Percentiles rank a stretch among this genome's conserved stretches.
Conservation (phyloP, 2,797 vertebrate genomes). For the Liasis olivaceus region DNA sequence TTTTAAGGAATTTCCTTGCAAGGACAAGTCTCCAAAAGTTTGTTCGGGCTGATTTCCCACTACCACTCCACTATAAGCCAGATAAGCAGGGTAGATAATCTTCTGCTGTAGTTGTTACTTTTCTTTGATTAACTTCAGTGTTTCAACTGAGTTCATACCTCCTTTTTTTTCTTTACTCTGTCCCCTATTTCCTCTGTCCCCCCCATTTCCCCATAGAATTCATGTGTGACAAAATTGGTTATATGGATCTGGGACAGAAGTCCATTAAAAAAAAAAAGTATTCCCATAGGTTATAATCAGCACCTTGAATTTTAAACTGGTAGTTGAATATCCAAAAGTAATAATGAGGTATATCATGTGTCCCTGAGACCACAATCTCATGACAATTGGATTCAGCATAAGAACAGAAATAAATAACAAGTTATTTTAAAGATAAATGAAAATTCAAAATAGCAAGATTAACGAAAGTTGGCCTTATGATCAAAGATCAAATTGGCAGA, state of each 20-base stretch:
- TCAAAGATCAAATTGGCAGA: constrained; percentile 49
- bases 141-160: background rate
- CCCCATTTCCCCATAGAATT: background rate
- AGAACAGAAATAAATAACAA: constrained; percentile 38
- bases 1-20: too few relatives aligned
- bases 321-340: background rate
- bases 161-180: background rate
- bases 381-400: constrained; percentile 22
- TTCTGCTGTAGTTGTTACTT: background rate
- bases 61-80: too few relatives aligned
- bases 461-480: constrained; percentile 62
- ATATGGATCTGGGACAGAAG: background rate
- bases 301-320: background rate
- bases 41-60: too few relatives aligned
- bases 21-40: too few relatives aligned
- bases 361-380: background rate
- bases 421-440: constrained; percentile 47
- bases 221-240: background rate
- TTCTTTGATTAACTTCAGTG: background rate
- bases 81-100: background rate
- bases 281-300: background rate
- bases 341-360: background rate
- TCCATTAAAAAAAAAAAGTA: background rate
- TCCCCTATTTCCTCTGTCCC: background rate
- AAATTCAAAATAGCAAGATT: constrained; percentile 58